A percentile compares a stretch with the other conserved stretches of the same genome.
Evolutionary conservation across 2,113 vertebrate genomes (phyloP).

Genomic region (Plecturocebus donacophilus): DNA sequence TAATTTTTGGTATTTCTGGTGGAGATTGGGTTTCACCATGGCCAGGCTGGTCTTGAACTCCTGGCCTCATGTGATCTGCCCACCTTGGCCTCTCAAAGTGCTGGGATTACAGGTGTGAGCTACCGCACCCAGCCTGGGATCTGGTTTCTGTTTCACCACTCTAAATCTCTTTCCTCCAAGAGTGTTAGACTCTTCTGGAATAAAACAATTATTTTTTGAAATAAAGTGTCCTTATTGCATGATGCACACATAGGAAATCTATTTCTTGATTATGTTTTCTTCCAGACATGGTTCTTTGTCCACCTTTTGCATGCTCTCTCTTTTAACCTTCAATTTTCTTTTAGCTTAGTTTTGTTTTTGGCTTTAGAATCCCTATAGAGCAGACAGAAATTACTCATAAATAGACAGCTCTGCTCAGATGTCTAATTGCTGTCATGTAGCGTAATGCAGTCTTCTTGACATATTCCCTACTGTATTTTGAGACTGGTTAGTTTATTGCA

Average conservation of each 20-base stretch:
- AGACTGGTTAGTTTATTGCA: background rate
- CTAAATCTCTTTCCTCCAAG: background rate
- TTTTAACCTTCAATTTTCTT: background rate
- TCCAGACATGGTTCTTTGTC: background rate
- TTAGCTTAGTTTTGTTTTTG: background rate
- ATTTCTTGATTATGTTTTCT: background rate
- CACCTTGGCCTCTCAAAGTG: too few relatives aligned
- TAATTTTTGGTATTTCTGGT: too few relatives aligned
- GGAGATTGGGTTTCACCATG: too few relatives aligned
- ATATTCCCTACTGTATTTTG: background rate
- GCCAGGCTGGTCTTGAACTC: too few relatives aligned
- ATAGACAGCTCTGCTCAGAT: background rate
- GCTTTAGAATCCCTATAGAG: background rate
- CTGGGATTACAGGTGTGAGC: too few relatives aligned
- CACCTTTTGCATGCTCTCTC: background rate
- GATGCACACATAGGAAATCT: background rate
- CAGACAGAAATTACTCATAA: background rate
- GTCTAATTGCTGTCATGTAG: background rate
- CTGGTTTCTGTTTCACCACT: background rate
- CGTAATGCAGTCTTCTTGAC: background rate
- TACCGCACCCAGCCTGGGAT: background rate
- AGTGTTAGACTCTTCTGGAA: background rate
- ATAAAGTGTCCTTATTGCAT: background rate
- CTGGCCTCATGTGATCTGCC: too few relatives aligned
- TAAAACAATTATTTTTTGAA: background rate